Base-by-base conservation (phyloP, 2,888 invertebrate genomes). In the Volucella bombylans region DNA sequence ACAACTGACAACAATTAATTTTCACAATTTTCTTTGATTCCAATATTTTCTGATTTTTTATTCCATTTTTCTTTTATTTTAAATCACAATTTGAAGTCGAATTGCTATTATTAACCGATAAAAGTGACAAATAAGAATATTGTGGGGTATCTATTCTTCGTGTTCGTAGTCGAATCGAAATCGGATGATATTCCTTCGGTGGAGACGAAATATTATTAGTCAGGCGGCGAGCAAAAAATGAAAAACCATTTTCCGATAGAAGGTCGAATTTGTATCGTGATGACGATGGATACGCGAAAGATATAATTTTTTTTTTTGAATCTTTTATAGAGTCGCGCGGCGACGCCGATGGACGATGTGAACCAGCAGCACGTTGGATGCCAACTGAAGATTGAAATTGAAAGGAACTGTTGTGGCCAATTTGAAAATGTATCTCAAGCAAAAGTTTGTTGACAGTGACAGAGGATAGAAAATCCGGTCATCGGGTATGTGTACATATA, bases 281-380 rank as follows among this genome's bases (percentile, higher is more conserved):
- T 64, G 15, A 47, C 47, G 71, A 49, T 59, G n/a, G 47, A 39
- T 62, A 74, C 49, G 61, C 76, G 76, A 59, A 45, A 71, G 4
- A 31, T 31, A 31, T 31, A 23, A 9, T 39, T 73, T 23, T 23
- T 23, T 23, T 18, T 65, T 23, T 31, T 62, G 45, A 43, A 67
- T 11, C 69, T 11, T n/a, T 57, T 38, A 69, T 45, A 55, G 18
- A n/a, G 59, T 45, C 68, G 47, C 61, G 78, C 68, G 39, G 52
- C 69, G 57, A 47, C 41, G 43, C 43, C 57, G 59, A 72, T n/a
- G 55, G 18, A 54, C 69, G 69, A 82, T 82, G 77, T 55, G 81
- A 85, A 85, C 85, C 85, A 85, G 72, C 72, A 85, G 85, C 85
- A 81, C 85, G 85, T 77, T 69, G 85, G 72, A 85, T 85, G 85